Base-by-base conservation (phyloP, 30 jellyfish, hydroid and myxozoan genomes). In the Hydractinia symbiolongicarpus region DNA sequence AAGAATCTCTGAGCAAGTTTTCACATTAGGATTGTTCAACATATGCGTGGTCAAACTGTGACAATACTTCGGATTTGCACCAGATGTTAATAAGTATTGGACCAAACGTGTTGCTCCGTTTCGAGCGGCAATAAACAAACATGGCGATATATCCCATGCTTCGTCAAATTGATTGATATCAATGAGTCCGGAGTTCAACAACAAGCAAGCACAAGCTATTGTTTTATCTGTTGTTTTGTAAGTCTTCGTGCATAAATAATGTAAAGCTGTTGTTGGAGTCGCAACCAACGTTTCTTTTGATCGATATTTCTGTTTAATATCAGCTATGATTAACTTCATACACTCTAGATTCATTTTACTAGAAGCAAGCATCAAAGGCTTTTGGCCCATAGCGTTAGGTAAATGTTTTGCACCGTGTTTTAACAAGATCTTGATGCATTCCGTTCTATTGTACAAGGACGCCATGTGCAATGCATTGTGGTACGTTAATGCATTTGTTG, bases 21-120 rank as follows among this genome's bases (percentile, higher is more conserved):
- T 86, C 50, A 86, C 72, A 4, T 89, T 84, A 44, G 95, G 88
- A 71, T 68, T 86, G 10, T 83, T 74, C 21, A 86, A 76, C 81
- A 77, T 78, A 53, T 92, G 53, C 20, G 80, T 95, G 51, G 66
- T 73, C 72, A 83, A 80, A 67, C 75, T 78, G n/a, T 62, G 44
- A 57, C 82, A 82, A n/a, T 74, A 60, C 55, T 76, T 44, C 4
- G 96, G 86, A 9, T 66, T 58, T 5, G 91, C 88, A 53, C 96
- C 96, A 51, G 72, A 70, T 11, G 60, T 52, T 50, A 91, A 79
- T 77, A 91, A 75, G 55, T 73, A 82, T 52, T 76, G 76, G 19
- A 86, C 98, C 6, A 91, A 87, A 21, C 78, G 89, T 40, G 53
- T 53, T 8, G 98, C 96, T n/a, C 98, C 98, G 66, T 91, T 91